These are phyloP conservation scores for Pycnomerus fuliginosus DNA, from an alignment of 2,888 invertebrate genomes.

Conservation along the genomic window DNA sequence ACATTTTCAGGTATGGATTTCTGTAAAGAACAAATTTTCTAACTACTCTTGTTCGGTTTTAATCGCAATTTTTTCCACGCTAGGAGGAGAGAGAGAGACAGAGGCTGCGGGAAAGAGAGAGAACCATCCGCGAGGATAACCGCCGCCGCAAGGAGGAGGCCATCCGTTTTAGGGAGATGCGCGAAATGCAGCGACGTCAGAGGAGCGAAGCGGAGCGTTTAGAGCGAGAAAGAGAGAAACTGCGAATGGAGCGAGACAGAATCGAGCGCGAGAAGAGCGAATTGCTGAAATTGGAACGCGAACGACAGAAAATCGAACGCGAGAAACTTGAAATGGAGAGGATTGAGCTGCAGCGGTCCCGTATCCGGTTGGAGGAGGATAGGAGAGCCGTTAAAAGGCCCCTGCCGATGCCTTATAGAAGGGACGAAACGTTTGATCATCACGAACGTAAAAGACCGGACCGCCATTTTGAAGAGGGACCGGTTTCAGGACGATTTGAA, in stretches of 20 bases:
- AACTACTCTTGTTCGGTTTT: too few species aligned
- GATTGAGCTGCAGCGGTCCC: conserved; percentile 79
- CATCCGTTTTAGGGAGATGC: conserved; percentile 71
- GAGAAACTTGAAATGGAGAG: conserved; percentile 75
- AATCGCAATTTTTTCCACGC: too few species aligned
- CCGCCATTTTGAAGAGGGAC: conserved; percentile 57
- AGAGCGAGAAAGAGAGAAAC: conserved; percentile 76
- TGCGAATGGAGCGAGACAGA: conserved; percentile 80
- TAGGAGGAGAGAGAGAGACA: conserved; percentile 75
- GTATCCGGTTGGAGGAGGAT: conserved; percentile 65
- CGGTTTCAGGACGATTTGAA: conserved; percentile 61
- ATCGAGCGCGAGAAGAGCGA: conserved; percentile 88
- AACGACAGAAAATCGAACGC: conserved; percentile 67
- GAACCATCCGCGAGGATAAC: conserved; percentile 77
- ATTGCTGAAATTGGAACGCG: conserved; percentile 77
- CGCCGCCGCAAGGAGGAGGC: conserved; percentile 77
- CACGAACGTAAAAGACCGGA: conserved; percentile 46
- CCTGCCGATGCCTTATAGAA: conserved; percentile 45
- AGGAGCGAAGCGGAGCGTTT: conserved; percentile 82
- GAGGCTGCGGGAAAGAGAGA: conserved; percentile 73
- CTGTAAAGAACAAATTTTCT: too few species aligned
- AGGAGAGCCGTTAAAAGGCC: conserved; percentile 59
- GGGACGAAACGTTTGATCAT: conserved; percentile 44
- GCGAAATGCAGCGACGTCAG: conserved; percentile 67
- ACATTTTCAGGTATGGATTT: too few species aligned